These are phyloP conservation scores for Mactromeris polynyma DNA, from an alignment of 2,888 invertebrate species.

Conservation along the genomic window DNA sequence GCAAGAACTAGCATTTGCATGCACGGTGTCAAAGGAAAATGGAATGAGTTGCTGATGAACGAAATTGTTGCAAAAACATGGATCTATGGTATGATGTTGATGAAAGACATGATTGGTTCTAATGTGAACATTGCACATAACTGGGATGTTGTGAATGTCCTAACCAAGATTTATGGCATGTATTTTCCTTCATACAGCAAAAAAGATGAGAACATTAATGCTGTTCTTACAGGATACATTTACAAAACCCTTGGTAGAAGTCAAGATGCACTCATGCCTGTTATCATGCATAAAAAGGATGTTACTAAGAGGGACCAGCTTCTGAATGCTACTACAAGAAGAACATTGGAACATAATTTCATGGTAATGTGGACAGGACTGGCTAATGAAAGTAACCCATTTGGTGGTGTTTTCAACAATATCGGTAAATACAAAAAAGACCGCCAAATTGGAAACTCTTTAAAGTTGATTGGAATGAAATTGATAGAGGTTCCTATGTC, in stretches of 20 bases:
- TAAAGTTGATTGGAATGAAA: conserved; percentile 62
- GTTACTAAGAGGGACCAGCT: background rate
- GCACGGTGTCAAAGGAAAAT: conserved; percentile 64
- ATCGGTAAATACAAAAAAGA: background rate
- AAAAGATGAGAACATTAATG: background rate
- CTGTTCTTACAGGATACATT: background rate
- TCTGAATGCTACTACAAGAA: background rate
- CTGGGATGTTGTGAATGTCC: background rate
- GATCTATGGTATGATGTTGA: background rate
- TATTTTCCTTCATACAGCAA: background rate
- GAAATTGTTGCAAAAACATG: conserved; percentile 68
- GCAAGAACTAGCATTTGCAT: conserved; percentile 77
- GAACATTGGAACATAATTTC: background rate
- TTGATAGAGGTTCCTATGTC: conserved; percentile 46
- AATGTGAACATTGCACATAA: background rate
- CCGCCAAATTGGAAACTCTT: background rate
- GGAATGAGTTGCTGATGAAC: conserved; percentile 81
- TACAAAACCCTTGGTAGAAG: background rate
- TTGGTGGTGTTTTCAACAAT: conserved; percentile 14
- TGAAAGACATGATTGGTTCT: background rate
- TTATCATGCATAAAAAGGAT: background rate
- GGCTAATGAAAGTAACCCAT: background rate
- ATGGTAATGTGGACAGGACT: background rate
- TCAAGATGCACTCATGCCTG: background rate
- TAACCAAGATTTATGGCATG: background rate